Evolutionary conservation across 1,140 invertebrate genomes (phyloP).

Genomic region (Calephelis nemesis): DNA sequence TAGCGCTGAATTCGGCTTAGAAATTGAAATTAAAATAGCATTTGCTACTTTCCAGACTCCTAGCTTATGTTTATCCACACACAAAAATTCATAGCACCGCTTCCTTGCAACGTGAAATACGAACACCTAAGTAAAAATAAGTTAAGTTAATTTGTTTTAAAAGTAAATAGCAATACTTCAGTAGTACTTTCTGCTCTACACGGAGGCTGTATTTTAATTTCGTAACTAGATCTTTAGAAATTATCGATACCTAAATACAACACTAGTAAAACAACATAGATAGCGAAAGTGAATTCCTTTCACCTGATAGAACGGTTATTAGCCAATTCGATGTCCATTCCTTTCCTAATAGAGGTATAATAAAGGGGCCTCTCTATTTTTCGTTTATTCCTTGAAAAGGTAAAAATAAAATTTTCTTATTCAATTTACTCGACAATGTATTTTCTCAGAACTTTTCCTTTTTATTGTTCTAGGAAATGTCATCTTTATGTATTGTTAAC

Average conservation of each 20-base stretch:
- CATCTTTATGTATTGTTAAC: background rate
- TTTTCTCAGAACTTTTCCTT: conserved; percentile 21
- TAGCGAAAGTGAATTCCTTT: conserved; percentile 72
- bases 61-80: too few species aligned
- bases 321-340: conserved; percentile 74
- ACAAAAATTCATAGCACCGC: too few species aligned
- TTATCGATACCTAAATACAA: conserved; percentile 31
- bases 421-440: conserved; percentile 57
- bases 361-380: conserved; percentile 68
- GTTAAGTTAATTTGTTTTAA: too few species aligned
- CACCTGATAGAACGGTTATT: conserved; percentile 78
- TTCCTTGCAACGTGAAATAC: too few species aligned
- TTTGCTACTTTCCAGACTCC: too few species aligned
- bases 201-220: background rate
- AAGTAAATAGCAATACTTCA: too few species aligned
- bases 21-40: too few species aligned
- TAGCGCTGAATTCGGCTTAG: too few species aligned
- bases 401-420: conserved; percentile 74
- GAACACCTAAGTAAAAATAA: too few species aligned
- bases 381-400: conserved; percentile 63
- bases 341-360: conserved; percentile 76
- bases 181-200: too few species aligned
- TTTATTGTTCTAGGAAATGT: background rate
- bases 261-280: conserved; percentile 41
- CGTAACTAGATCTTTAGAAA: background rate